Evolutionary conservation across 2,113 vertebrate genomes (phyloP).

Genomic region (Helogale parvula): DNA sequence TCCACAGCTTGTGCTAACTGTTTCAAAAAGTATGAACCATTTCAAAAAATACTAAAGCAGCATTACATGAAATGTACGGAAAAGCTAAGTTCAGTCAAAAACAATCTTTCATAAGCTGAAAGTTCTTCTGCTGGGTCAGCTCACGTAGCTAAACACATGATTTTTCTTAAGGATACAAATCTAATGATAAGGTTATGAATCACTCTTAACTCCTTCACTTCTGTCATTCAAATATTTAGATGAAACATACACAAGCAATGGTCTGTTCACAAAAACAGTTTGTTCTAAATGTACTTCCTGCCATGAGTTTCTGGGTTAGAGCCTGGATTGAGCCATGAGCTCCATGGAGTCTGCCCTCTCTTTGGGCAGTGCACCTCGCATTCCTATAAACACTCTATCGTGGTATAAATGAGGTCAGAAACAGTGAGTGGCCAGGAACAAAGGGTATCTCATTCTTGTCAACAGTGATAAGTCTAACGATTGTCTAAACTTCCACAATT

Average conservation of each 20-base stretch:
- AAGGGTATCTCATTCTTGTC: neutral
- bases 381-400: neutral
- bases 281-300: neutral
- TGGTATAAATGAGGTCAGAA: neutral
- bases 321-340: neutral
- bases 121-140: neutral
- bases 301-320: neutral
- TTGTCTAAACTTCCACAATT: neutral
- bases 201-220: slow-evolving; percentile 17
- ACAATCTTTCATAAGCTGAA: neutral
- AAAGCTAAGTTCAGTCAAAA: neutral
- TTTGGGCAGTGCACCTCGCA: neutral
- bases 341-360: neutral
- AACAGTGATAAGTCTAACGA: neutral
- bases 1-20: neutral
- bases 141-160: neutral
- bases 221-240: slow-evolving; percentile 10
- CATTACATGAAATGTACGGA: neutral
- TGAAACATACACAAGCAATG: slow-evolving; percentile 8
- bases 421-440: neutral
- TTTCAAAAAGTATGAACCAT: neutral
- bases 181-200: neutral
- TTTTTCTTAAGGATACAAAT: neutral
- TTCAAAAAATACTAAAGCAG: neutral
- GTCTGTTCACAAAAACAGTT: neutral